Percentiles rank a stretch among this genome's conserved stretches.
These are phyloP conservation scores for Meloidogyne hapla DNA, from an alignment of 1,140 invertebrate species.

Conservation along the genomic window DNA sequence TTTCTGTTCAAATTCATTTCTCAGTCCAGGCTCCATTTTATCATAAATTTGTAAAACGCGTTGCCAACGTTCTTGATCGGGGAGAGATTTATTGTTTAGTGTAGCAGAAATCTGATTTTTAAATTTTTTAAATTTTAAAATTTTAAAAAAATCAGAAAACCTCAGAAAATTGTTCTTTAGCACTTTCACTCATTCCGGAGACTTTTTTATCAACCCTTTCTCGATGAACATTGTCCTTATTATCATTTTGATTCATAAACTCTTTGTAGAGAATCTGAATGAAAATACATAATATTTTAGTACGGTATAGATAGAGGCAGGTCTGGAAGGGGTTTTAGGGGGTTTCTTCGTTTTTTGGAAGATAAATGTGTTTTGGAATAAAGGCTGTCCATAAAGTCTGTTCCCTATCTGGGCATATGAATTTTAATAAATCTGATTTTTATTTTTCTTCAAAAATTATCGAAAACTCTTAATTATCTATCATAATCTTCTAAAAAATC, in stretches of 20 bases:
- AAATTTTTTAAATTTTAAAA: not conserved
- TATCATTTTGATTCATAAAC: slow-evolving; percentile 49
- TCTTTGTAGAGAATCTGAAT: slow-evolving; percentile 40
- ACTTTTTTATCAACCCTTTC: slow-evolving; percentile 43
- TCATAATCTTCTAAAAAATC: not conserved
- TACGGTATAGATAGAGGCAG: no score
- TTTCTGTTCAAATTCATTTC: slow-evolving; percentile 45
- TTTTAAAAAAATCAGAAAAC: not conserved
- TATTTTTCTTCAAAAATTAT: no score
- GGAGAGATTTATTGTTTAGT: slow-evolving; percentile 36
- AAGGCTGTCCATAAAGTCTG: no score
- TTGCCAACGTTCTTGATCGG: slow-evolving; percentile 43
- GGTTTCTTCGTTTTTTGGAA: no score
- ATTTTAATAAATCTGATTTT: no score
- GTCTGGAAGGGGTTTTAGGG: not conserved
- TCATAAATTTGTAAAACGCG: slow-evolving; percentile 37
- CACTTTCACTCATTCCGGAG: slow-evolving; percentile 39
- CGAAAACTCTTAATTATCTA: no score
- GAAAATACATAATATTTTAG: not conserved
- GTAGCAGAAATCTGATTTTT: slow-evolving; percentile 42
- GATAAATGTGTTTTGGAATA: no score
- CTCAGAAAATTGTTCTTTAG: slow-evolving; percentile 51
- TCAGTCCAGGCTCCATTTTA: slow-evolving; percentile 41
- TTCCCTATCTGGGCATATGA: no score
- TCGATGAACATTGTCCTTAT: slow-evolving; percentile 38